Conservation (phyloP, 2,113 vertebrate genomes). For the Dipodomys stephensi region DNA sequence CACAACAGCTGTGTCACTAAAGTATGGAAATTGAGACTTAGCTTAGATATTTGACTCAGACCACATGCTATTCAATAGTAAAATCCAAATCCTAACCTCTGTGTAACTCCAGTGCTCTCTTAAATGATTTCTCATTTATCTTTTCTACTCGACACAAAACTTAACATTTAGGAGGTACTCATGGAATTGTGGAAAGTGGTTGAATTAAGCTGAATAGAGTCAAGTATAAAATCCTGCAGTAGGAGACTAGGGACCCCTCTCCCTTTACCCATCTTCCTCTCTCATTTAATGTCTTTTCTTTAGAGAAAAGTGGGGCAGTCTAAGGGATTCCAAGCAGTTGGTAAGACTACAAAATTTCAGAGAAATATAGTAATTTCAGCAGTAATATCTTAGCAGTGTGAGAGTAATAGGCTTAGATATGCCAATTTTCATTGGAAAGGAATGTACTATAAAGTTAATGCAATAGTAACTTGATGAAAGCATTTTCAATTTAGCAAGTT, state of each 20-base stretch:
- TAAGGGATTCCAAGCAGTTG: slow-evolving; percentile 22
- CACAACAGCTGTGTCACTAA: background rate
- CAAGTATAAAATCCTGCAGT: background rate
- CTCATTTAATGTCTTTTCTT: slow-evolving; percentile 31
- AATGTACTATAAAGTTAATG: slow-evolving; percentile 28
- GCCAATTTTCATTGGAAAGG: slow-evolving; percentile 55
- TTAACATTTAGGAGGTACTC: background rate
- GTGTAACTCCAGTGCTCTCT: background rate
- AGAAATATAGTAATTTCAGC: slow-evolving; percentile 37
- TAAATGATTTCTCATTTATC: slow-evolving; percentile 32
- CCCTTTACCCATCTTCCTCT: fast-evolving
- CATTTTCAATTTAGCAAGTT: slow-evolving; percentile 49
- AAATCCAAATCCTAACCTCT: slow-evolving; percentile 5
- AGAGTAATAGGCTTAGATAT: slow-evolving; percentile 2
- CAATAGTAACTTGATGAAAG: slow-evolving; percentile 50
- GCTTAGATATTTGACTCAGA: background rate
- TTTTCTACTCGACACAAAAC: slow-evolving; percentile 10
- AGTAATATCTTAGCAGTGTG: slow-evolving; percentile 18
- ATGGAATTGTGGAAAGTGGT: background rate
- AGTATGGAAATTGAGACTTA: background rate
- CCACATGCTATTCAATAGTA: background rate
- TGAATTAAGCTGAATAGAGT: background rate
- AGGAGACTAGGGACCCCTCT: background rate
- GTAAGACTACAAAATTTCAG: background rate
- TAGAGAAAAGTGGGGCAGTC: slow-evolving; percentile 16